A percentile compares a stretch with the other conserved stretches of the same genome.
Conservation (phyloP, 2,888 invertebrate genomes). For the Sipunculus nudus region DNA sequence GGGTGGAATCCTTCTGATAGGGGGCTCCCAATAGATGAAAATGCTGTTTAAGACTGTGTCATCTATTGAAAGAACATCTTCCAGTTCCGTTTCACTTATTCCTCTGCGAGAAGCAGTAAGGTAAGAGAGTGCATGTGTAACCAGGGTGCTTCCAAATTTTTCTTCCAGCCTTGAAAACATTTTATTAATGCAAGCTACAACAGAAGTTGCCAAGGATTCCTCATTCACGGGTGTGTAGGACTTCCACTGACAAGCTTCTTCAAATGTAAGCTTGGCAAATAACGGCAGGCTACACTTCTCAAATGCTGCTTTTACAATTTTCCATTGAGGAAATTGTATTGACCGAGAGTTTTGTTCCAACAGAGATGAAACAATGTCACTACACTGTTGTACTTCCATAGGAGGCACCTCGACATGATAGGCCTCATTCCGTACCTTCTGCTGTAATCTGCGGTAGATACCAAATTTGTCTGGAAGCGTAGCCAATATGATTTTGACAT, state of each 20-base stretch:
- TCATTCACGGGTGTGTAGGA: constrained; percentile 20
- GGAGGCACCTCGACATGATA: constrained; percentile 91
- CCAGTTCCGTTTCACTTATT: constrained; percentile 27
- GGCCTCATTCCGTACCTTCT: constrained; percentile 79
- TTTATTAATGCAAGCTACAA: constrained; percentile 19
- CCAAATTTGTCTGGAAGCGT: constrained; percentile 14
- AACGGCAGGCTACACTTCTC: constrained; percentile 21
- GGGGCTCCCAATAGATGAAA: constrained; percentile 27
- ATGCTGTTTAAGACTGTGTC: constrained; percentile 24
- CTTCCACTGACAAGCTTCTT: constrained; percentile 26
- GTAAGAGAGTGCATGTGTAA: constrained; percentile 25
- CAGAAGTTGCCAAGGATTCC: constrained; percentile 8
- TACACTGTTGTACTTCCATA: constrained; percentile 64
- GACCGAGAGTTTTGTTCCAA: constrained; percentile 5
- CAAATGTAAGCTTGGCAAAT: constrained; percentile 27
- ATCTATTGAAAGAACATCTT: constrained; percentile 29
- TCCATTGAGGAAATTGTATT: constrained; percentile 22
- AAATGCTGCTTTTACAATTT: constrained; percentile 22
- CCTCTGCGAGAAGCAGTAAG: constrained; percentile 31
- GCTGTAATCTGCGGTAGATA: constrained; percentile 66
- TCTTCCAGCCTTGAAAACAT: constrained; percentile 30
- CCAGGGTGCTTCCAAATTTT: constrained; percentile 29
- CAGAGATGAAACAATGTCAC: constrained; percentile 6
- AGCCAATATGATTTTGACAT: constrained; percentile 32
- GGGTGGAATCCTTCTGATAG: constrained; percentile 27